These are phyloP conservation scores for Dusona sp. DNA, from an alignment of 2,888 invertebrate genomes.

Conservation along the genomic window DNA sequence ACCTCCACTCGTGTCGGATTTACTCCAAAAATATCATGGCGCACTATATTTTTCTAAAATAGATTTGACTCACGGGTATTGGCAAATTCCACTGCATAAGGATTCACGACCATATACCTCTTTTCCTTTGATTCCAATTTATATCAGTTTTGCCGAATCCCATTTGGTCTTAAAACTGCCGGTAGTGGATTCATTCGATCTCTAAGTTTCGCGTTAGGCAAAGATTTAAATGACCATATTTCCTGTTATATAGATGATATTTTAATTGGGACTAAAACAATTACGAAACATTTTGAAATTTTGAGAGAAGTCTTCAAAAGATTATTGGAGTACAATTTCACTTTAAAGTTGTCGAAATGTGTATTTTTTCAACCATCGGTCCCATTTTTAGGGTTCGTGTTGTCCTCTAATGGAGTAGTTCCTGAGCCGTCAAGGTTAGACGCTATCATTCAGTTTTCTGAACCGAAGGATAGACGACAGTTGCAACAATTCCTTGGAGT, in stretches of 20 bases:
- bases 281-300: neutral
- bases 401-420: neutral
- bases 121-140: conserved; percentile 57
- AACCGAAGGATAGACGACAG: neutral
- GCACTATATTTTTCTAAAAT: neutral
- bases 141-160: conserved; percentile 13
- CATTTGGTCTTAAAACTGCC: neutral
- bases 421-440: conserved; percentile 5
- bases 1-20: neutral
- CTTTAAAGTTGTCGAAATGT: conserved; percentile 5
- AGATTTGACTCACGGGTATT: neutral
- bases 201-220: neutral
- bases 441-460: neutral
- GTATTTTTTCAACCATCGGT: conserved; percentile 3
- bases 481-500: conserved; percentile 22
- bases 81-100: neutral
- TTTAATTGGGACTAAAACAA: neutral
- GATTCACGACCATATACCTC: conserved; percentile 68
- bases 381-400: conserved; percentile 1
- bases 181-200: neutral
- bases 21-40: neutral
- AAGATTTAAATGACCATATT: neutral
- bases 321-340: neutral
- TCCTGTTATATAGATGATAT: conserved; percentile 12
- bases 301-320: neutral